Conservation (phyloP, 2,797 vertebrate species). For the Acipenser oxyrinchus region DNA sequence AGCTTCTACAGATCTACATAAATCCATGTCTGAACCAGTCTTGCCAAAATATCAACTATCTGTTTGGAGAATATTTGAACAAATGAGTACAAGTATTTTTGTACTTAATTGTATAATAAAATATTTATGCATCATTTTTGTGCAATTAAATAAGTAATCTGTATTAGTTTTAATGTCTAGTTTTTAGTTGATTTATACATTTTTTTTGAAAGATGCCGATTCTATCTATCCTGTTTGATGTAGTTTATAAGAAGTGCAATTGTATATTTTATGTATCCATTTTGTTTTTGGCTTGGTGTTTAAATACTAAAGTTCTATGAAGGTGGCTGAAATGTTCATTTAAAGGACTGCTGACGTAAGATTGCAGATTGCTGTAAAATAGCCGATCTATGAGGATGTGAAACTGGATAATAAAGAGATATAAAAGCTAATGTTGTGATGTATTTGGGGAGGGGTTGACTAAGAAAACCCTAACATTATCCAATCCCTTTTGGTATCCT, state of each 20-base stretch:
- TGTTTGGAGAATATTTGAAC: constrained; percentile 37
- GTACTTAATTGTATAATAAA: constrained; percentile 34
- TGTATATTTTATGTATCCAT: constrained; percentile 10
- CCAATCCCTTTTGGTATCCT: too few species aligned
- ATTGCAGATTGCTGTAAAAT: constrained; percentile 33
- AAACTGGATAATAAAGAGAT: constrained; percentile 41
- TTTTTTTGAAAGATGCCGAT: constrained; percentile 23
- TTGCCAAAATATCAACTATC: constrained; percentile 29
- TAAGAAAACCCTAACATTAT: not conserved
- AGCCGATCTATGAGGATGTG: constrained; percentile 27
- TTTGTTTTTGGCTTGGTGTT: constrained; percentile 23
- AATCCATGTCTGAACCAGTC: constrained; percentile 18
- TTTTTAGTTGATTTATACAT: constrained; percentile 26
- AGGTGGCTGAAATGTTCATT: constrained; percentile 25
- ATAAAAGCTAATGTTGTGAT: constrained; percentile 1
- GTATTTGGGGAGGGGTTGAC: not conserved
- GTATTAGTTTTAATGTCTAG: constrained; percentile 30
- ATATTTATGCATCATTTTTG: constrained; percentile 36
- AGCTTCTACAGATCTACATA: constrained; percentile 18
- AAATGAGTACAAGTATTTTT: constrained; percentile 40
- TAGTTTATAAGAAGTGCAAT: constrained; percentile 36
- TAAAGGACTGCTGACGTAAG: constrained; percentile 32
- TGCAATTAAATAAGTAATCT: constrained; percentile 40
- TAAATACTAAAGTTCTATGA: constrained; percentile 26
- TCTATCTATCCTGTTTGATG: constrained; percentile 29